Evolutionary conservation across 2,113 vertebrate species (phyloP).

Genomic region (Centrocercus urophasianus): DNA sequence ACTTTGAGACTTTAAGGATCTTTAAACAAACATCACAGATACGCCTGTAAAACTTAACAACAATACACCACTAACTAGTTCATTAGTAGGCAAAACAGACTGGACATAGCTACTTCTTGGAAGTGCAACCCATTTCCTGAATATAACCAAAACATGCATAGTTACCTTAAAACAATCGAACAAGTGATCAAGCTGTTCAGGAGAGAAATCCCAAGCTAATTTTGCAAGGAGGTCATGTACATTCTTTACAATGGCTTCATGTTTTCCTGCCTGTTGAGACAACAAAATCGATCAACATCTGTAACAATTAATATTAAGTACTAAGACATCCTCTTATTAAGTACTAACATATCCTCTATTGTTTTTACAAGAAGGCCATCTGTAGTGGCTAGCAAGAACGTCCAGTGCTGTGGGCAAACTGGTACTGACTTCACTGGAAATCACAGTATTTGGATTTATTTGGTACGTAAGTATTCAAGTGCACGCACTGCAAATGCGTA

Average conservation of each 20-base stretch:
- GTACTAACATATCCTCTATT: neutral
- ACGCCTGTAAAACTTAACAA: neutral
- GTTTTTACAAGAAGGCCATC: neutral
- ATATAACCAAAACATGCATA: neutral
- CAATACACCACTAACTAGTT: neutral
- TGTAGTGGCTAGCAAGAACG: neutral
- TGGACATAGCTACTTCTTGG: neutral
- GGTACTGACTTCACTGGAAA: neutral
- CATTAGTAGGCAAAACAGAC: neutral
- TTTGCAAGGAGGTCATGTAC: slow-evolving; percentile 98
- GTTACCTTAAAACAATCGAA: slow-evolving; percentile 99
- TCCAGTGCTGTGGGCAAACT: neutral
- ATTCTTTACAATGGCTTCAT: slow-evolving; percentile 99
- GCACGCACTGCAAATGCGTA: neutral
- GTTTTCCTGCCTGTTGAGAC: slow-evolving; percentile 91
- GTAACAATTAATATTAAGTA: neutral
- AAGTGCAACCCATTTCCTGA: neutral
- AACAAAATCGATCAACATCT: neutral
- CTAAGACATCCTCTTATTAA: neutral
- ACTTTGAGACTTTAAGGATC: neutral
- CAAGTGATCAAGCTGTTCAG: slow-evolving; percentile 98
- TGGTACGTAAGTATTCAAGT: neutral
- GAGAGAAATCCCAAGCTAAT: slow-evolving; percentile 98
- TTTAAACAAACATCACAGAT: neutral
- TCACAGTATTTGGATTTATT: neutral